phyloP scores from a whole-genome alignment of 2,888 invertebrate species.

The Acleris sparsana region DNA sequence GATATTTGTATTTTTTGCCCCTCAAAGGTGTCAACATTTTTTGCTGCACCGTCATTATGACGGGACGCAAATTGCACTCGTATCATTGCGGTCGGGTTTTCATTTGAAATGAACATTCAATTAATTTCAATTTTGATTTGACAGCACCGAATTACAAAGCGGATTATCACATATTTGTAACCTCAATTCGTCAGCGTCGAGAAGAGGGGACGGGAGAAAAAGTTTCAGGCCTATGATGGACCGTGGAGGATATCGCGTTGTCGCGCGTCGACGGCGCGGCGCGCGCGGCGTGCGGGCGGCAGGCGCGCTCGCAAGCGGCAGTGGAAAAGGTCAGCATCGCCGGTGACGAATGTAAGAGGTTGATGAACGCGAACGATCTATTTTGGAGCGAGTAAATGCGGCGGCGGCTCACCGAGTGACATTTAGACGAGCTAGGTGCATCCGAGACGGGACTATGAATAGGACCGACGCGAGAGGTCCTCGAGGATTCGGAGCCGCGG shows the following conservation, averaged over 20 bases:
- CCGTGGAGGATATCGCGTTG: constrained; percentile 38
- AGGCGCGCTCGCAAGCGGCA: constrained; percentile 49
- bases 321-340: constrained; percentile 67
- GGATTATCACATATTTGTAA: constrained; percentile 45
- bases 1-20: constrained; percentile 60
- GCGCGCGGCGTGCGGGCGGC: constrained; percentile 44
- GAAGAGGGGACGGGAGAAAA: constrained; percentile 36
- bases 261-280: constrained; percentile 49
- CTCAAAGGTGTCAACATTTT: constrained; percentile 66
- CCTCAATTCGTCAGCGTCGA: constrained; percentile 42
- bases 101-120: constrained; percentile 66
- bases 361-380: constrained; percentile 79
- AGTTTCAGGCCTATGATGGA: constrained; percentile 25
- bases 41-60: constrained; percentile 75
- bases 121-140: constrained; percentile 73
- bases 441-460: constrained; percentile 55
- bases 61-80: constrained; percentile 66
- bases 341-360: constrained; percentile 79
- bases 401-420: constrained; percentile 79
- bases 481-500: constrained; percentile 20
- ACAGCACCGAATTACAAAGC: constrained; percentile 67
- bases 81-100: constrained; percentile 59
- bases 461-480: constrained; percentile 40
- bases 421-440: constrained; percentile 79
- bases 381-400: constrained; percentile 80